These are phyloP conservation scores for Vireo altiloquus DNA, from an alignment of 2,113 vertebrate genomes.

Conservation along the genomic window DNA sequence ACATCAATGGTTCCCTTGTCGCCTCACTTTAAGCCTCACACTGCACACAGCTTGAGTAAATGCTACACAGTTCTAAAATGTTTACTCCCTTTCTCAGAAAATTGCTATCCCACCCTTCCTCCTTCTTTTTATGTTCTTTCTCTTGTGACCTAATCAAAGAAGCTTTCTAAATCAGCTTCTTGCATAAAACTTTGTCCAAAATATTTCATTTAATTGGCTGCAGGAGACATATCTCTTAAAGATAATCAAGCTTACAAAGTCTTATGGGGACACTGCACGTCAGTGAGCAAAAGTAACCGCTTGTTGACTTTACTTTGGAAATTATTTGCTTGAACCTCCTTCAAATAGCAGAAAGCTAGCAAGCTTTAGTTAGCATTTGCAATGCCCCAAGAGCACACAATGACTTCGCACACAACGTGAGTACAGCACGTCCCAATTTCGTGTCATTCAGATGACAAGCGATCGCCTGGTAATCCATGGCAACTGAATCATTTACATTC, in stretches of 20 bases:
- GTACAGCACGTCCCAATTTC: background rate
- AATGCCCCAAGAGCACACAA: background rate
- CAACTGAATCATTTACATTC: background rate
- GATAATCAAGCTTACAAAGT: background rate
- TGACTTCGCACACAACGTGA: accelerated
- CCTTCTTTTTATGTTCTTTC: background rate
- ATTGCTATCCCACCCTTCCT: background rate
- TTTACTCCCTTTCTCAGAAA: background rate
- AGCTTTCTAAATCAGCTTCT: background rate
- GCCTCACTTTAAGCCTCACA: background rate
- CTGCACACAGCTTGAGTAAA: background rate
- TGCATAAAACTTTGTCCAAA: background rate
- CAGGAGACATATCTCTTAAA: background rate
- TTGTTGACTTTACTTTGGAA: background rate
- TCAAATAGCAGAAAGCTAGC: background rate
- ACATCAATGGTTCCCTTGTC: background rate
- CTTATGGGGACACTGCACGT: background rate
- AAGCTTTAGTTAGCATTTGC: background rate
- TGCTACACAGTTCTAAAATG: background rate
- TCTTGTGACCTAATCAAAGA: background rate
- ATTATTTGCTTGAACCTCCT: background rate
- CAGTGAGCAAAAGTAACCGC: background rate
- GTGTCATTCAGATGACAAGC: background rate
- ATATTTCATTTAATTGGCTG: background rate
- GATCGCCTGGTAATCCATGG: background rate